Evolutionary conservation across 2,797 vertebrate species (phyloP).

Genomic region (Jordanella pulchra): DNA sequence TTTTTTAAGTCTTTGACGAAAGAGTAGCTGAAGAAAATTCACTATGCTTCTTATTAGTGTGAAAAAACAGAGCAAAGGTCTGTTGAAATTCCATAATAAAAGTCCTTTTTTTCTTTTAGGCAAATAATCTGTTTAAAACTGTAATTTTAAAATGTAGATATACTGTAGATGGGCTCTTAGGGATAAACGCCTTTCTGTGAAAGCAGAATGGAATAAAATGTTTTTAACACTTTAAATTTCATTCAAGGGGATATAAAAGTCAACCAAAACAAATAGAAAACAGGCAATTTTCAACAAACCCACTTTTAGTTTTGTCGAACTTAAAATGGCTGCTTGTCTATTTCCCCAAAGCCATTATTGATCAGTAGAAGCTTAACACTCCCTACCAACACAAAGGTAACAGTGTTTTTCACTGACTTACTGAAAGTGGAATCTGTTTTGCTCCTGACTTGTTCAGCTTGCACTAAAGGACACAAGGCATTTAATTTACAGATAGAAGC

Average conservation of each 20-base stretch:
- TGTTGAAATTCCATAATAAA: not conserved
- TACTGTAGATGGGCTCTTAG: not conserved
- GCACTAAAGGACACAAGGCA: slow-evolving; percentile 25
- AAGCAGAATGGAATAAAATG: not conserved
- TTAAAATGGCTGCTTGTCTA: not conserved
- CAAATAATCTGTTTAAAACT: not conserved
- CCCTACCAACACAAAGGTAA: slow-evolving; percentile 2
- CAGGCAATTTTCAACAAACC: too few relatives aligned
- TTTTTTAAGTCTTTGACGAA: not conserved
- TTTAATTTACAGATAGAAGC: slow-evolving; percentile 22
- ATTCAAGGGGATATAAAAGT: not conserved
- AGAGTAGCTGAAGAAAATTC: not conserved
- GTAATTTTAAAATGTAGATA: not conserved
- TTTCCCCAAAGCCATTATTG: not conserved
- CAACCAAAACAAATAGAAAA: not conserved
- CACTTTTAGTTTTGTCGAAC: not conserved
- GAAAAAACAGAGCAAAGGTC: not conserved
- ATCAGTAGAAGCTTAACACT: not conserved
- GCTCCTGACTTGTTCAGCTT: slow-evolving; percentile 11
- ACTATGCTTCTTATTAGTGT: not conserved
- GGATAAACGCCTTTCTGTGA: not conserved
- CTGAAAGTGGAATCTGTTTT: slow-evolving; percentile 6
- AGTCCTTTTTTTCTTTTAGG: not conserved
- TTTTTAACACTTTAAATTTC: not conserved
- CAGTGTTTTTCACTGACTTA: not conserved